phyloP scores from a whole-genome alignment of 2,888 invertebrate genomes.

The Coelinius sp. region DNA sequence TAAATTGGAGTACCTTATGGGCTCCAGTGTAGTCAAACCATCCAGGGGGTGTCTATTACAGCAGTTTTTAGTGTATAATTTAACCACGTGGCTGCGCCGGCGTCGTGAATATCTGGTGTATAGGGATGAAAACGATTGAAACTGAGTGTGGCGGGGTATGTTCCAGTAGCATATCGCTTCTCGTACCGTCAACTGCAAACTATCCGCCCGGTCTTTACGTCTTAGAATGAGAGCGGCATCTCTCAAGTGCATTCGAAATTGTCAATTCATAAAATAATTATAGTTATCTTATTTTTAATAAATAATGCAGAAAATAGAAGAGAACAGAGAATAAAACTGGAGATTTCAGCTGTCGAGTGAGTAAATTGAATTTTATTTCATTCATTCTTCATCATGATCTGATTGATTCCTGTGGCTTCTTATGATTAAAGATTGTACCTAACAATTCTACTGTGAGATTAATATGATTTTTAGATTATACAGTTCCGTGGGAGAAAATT shows the following conservation, averaged over 20 bases:
- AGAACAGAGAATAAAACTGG: neutral
- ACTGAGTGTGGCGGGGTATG: constrained; percentile 38
- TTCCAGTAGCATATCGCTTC: constrained; percentile 64
- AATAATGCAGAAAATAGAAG: neutral
- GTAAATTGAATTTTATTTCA: neutral
- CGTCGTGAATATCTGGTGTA: constrained; percentile 55
- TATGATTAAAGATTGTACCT: neutral
- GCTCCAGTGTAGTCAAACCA: neutral
- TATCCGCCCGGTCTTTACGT: constrained; percentile 10
- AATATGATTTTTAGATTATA: neutral
- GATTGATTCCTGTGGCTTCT: neutral
- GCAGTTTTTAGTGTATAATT: constrained; percentile 55
- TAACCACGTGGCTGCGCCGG: constrained; percentile 65
- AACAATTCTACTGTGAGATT: neutral
- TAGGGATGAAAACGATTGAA: constrained; percentile 1
- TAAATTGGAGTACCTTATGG: neutral
- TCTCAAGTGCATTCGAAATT: neutral
- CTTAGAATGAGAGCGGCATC: neutral
- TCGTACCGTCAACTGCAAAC: constrained; percentile 54
- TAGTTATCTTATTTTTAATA: neutral
- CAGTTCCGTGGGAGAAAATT: neutral
- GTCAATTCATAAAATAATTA: neutral
- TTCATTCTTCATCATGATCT: neutral
- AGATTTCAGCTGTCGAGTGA: neutral
- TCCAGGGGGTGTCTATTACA: neutral